Conservation (phyloP, 2,797 vertebrate genomes). For the Neomorphus geoffroyi region DNA sequence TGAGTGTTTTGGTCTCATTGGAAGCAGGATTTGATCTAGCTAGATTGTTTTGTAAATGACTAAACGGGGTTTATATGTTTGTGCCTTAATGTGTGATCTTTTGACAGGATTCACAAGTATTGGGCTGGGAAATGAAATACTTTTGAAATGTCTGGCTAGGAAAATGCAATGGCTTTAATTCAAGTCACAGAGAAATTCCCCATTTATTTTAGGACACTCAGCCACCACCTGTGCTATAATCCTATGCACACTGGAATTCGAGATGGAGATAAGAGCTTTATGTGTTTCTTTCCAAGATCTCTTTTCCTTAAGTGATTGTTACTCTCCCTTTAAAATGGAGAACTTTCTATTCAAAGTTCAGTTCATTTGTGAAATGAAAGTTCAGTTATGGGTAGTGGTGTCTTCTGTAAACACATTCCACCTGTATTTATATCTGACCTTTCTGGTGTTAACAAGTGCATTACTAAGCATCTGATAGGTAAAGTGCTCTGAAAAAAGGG, state of each 20-base stretch:
- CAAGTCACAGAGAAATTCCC: neutral
- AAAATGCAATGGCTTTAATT: neutral
- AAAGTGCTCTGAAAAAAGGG: neutral
- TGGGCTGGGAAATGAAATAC: neutral
- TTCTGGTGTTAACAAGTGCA: neutral
- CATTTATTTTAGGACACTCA: neutral
- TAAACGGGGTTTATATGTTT: neutral
- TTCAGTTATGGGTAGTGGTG: neutral
- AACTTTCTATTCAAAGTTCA: neutral
- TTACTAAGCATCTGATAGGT: neutral
- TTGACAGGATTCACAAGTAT: neutral
- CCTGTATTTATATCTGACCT: neutral
- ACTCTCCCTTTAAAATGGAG: neutral
- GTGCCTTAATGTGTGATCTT: neutral
- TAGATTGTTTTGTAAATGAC: neutral
- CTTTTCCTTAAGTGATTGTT: neutral
- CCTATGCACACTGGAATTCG: neutral
- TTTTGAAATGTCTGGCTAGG: neutral
- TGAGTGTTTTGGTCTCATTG: neutral
- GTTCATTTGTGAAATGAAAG: too few relatives aligned
- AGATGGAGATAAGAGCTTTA: neutral
- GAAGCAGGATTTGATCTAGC: neutral
- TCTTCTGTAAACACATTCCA: neutral
- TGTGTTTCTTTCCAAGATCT: neutral
- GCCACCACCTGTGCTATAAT: neutral